These are phyloP conservation scores for Ophioderma brevispina DNA, from an alignment of 35 echinoderm and acorn worm species.

Conservation along the genomic window DNA sequence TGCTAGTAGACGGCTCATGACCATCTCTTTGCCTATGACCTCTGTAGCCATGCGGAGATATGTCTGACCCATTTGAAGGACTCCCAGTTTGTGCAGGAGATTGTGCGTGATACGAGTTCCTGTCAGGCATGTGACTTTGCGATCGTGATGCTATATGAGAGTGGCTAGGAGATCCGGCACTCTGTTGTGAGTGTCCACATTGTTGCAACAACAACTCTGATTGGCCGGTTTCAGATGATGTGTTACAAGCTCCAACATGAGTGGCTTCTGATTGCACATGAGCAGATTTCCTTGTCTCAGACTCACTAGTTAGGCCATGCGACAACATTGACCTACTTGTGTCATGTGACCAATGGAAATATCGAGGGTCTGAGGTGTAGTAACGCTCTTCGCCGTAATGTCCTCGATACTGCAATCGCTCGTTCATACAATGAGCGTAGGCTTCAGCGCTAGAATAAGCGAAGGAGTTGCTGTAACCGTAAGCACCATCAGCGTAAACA, in stretches of 20 bases:
- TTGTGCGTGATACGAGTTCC: conserved; percentile 22
- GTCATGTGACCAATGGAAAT: conserved; percentile 50
- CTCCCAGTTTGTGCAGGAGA: conserved; percentile 40
- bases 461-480: conserved; percentile 80
- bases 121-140: conserved; percentile 25
- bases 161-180: conserved; percentile 38
- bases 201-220: conserved; percentile 32
- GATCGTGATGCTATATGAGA: conserved; percentile 33
- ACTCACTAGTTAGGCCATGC: background rate
- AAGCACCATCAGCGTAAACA: conserved; percentile 88
- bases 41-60: conserved; percentile 52
- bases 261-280: conserved; percentile 43
- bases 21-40: conserved; percentile 30
- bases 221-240: conserved; percentile 14
- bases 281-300: conserved; percentile 31
- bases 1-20: conserved; percentile 2
- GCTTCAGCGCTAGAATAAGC: conserved; percentile 81
- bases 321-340: background rate
- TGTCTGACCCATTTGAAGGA: conserved; percentile 37
- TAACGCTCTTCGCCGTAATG: conserved; percentile 91
- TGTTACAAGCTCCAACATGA: conserved; percentile 39
- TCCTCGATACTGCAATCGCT: conserved; percentile 80
- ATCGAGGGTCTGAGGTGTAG: conserved; percentile 50
- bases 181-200: background rate
- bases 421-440: conserved; percentile 88